Base-by-base conservation (phyloP, 1,140 invertebrate genomes). In the Laupala kohalensis region DNA sequence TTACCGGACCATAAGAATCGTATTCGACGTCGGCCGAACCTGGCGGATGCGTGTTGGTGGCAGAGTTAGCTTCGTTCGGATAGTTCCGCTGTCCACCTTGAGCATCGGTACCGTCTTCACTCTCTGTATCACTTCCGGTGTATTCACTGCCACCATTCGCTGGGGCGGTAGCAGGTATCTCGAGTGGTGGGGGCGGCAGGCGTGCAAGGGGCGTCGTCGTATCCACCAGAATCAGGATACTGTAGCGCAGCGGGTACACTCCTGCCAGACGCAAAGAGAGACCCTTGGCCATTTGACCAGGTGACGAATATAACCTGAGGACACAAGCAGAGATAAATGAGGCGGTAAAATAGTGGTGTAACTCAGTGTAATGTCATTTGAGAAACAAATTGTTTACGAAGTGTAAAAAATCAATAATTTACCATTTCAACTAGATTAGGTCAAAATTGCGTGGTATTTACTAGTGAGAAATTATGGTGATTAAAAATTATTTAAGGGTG, bases 181-280 rank as follows among this genome's bases (percentile, higher is more conserved):
- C 68, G 69, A 4, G 15, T 65, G 12, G 64, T n/a, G n/a, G 37
- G 13, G 64, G 70, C 64, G 72, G 76, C 74, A 25, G 81, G 81
- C 15, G n/a, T 71, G 72, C 74, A 19, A 88, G 79, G 0, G 87
- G 86, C 0, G 84, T 86, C 4, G 87, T 88, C 2, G 88, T 89
- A 71, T 89, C 85, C 6, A 89, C 83, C 70, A 86, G 79, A 12
- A 89, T 79, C 67, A 88, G 83, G 5, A 89, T 78, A 74, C 86
- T 85, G 75, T 87, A 84, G 15, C 83, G 83, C 73, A 86, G 79
- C 63, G 86, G 84, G 76, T 83, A 84, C 26, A 90, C 78, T 70
- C 83, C 83, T 6, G 81, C 80, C 28, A 89, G 76, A 62, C 81
- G 82, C 3, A 89, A 81, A 69, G 84, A 84, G 74, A 87, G 85